Conservation (phyloP, 1,140 invertebrate species). For the Diabrotica undecimpunctata region DNA sequence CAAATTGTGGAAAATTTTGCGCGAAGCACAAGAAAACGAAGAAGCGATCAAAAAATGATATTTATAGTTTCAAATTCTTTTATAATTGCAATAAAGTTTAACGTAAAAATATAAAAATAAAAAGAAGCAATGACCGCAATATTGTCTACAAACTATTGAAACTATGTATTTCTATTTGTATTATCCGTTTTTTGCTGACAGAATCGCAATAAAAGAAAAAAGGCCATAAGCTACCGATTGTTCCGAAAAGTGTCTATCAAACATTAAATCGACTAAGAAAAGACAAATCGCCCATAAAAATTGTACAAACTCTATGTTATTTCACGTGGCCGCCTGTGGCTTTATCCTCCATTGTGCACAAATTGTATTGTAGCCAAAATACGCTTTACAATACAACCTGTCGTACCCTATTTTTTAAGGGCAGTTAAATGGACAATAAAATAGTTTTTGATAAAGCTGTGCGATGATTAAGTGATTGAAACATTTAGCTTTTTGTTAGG, state of each 20-base stretch:
- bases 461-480: no score
- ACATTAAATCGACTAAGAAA: background rate
- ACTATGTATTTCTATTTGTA: background rate
- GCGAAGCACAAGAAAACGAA: no score
- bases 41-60: no score
- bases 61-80: no score
- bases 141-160: background rate
- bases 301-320: background rate
- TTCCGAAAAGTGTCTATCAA: slow-evolving; percentile 1
- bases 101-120: no score
- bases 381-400: background rate
- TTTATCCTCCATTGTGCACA: background rate
- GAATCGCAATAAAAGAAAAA: background rate
- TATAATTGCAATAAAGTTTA: no score
- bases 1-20: no score
- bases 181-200: background rate
- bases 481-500: no score
- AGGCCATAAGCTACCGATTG: background rate
- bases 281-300: background rate
- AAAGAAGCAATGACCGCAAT: no score
- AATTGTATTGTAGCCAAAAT: background rate
- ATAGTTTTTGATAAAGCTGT: background rate
- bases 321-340: background rate
- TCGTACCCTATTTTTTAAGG: background rate
- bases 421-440: background rate